These are phyloP conservation scores for Xanthorhoe spadicearia DNA, from an alignment of 2,888 invertebrate species.

Conservation along the genomic window DNA sequence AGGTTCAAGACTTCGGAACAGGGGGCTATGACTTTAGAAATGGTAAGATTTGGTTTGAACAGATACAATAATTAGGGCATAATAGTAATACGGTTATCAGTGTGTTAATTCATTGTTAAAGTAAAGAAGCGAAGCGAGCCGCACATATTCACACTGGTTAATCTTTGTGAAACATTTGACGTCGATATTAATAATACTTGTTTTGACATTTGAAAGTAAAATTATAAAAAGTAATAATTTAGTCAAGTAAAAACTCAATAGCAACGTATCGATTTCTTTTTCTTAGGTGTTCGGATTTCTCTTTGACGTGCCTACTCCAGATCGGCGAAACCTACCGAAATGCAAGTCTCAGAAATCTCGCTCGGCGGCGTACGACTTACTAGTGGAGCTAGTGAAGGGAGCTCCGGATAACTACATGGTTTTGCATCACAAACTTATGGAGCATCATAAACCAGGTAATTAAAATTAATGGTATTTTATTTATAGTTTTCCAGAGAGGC, in stretches of 20 bases:
- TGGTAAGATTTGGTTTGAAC: slow-evolving; percentile 68
- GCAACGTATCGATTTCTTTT: background rate
- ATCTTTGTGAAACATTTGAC: background rate
- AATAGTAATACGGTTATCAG: background rate
- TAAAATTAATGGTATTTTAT: background rate
- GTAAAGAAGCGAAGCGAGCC: background rate
- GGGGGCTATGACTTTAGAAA: slow-evolving; percentile 87
- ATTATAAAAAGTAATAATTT: no score
- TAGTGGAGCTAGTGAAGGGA: slow-evolving; percentile 94
- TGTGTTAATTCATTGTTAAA: background rate
- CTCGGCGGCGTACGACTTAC: slow-evolving; percentile 95
- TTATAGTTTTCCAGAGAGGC: background rate
- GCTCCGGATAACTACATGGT: slow-evolving; percentile 94
- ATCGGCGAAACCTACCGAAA: slow-evolving; percentile 93
- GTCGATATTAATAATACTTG: background rate
- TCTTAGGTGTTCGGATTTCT: slow-evolving; percentile 92
- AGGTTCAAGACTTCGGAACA: slow-evolving; percentile 92
- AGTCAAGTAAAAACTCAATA: background rate
- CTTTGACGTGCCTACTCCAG: slow-evolving; percentile 95
- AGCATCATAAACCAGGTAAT: slow-evolving; percentile 92
- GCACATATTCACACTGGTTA: no score
- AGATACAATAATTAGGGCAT: background rate
- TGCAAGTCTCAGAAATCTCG: slow-evolving; percentile 96
- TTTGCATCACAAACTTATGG: slow-evolving; percentile 92
- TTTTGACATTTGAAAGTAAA: no score